These are phyloP conservation scores for Macrochelys suwanniensis DNA, from an alignment of 2,797 vertebrate genomes.

Conservation along the genomic window DNA sequence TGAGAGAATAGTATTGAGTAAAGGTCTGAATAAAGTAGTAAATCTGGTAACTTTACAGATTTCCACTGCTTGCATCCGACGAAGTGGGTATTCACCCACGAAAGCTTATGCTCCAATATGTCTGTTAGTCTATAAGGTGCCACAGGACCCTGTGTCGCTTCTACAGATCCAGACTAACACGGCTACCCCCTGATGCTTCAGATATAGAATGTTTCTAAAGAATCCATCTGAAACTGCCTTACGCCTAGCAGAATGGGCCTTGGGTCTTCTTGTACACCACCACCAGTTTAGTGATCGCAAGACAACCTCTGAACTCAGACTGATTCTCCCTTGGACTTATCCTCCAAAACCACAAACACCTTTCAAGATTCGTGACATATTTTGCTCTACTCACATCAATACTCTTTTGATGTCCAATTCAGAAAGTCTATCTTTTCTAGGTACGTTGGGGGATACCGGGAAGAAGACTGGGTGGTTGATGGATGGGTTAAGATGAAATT, in stretches of 20 bases:
- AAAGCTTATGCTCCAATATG: too few relatives aligned
- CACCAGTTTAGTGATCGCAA: not conserved
- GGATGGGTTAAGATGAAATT: not conserved
- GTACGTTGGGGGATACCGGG: not conserved
- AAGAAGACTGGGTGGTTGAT: not conserved
- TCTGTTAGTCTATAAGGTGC: too few relatives aligned
- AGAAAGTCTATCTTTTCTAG: not conserved
- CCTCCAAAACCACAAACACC: constrained; percentile 57
- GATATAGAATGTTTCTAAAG: not conserved
- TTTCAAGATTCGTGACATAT: constrained; percentile 19
- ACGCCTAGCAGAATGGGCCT: not conserved
- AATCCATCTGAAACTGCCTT: not conserved
- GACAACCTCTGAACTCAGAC: not conserved
- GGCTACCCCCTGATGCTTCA: not conserved
- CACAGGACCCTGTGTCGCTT: too few relatives aligned
- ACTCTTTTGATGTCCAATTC: not conserved
- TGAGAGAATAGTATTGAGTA: not conserved
- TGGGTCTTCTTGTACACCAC: not conserved
- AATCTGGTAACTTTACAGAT: not conserved
- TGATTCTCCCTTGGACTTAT: constrained; percentile 43
- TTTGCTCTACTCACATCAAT: not conserved
- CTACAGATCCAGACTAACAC: too few relatives aligned
- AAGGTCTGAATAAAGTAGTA: not conserved
- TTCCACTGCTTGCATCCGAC: not conserved
- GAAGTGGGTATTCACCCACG: too few relatives aligned